phyloP scores from a whole-genome alignment of 2,113 vertebrate species.

The Dunckerocampus dactyliophorus region DNA sequence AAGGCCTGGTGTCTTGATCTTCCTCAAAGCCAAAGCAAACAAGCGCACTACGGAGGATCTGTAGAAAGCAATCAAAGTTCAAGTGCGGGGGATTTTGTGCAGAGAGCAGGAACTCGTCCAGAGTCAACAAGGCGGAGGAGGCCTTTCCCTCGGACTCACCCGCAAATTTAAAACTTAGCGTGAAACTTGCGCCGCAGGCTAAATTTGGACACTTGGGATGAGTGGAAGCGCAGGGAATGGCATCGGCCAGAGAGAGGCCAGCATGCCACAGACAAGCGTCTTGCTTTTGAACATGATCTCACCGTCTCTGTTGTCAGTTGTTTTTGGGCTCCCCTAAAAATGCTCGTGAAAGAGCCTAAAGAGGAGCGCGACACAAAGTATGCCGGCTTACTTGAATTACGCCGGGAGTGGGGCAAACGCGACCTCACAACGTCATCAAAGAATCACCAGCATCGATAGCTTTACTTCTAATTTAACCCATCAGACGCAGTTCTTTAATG shows the following conservation, averaged over 20 bases:
- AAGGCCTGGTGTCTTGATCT: conserved; percentile 46
- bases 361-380: conserved; percentile 5
- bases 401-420: too few relatives aligned
- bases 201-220: conserved; percentile 42
- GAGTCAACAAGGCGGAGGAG: conserved; percentile 14
- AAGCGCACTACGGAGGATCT: conserved; percentile 31
- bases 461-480: too few relatives aligned
- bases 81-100: too few relatives aligned
- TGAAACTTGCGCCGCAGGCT: conserved; percentile 34
- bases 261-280: conserved; percentile 44
- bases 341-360: conserved; percentile 8
- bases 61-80: too few relatives aligned
- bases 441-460: too few relatives aligned
- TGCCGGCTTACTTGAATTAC: too few relatives aligned
- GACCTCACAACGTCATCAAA: too few relatives aligned
- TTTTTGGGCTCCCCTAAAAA: conserved; percentile 1
- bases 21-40: conserved; percentile 66
- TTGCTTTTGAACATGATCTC: conserved; percentile 60
- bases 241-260: conserved; percentile 45
- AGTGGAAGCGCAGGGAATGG: conserved; percentile 44
- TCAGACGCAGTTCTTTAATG: too few relatives aligned
- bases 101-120: too few relatives aligned
- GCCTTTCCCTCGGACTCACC: conserved; percentile 9
- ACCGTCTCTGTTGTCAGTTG: conserved; percentile 53
- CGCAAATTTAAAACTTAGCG: conserved; percentile 28